Conservation (phyloP, 2,888 invertebrate species). For the Saturnia pavonia region DNA sequence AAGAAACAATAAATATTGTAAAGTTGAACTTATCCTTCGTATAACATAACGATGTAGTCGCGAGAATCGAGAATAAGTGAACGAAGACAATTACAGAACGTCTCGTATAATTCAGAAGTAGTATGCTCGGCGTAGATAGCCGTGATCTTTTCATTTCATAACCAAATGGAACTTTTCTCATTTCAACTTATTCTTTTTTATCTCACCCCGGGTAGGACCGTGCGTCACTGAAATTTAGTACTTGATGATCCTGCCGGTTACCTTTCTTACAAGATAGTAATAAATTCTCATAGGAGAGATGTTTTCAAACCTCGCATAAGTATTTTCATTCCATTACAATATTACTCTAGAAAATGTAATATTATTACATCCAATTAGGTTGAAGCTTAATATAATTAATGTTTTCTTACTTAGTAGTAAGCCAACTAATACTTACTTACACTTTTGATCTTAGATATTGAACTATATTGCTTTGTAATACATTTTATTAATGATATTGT, state of each 20-base stretch:
- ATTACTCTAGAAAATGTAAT: background rate
- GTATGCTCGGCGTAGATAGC: constrained; percentile 63
- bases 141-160: constrained; percentile 74
- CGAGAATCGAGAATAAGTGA: constrained; percentile 33
- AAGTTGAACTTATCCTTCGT: background rate
- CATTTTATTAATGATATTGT: too few relatives aligned
- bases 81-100: constrained; percentile 47
- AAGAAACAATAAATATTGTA: background rate
- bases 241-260: constrained; percentile 45
- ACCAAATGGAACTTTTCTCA: constrained; percentile 77
- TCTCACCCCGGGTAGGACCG: constrained; percentile 42
- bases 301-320: constrained; percentile 3
- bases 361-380: background rate
- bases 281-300: constrained; percentile 16
- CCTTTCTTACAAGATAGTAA: constrained; percentile 14
- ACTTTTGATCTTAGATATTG: too few relatives aligned
- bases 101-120: constrained; percentile 65
- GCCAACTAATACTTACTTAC: too few relatives aligned
- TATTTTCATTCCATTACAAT: background rate
- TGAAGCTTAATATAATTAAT: background rate
- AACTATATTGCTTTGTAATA: too few relatives aligned
- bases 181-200: constrained; percentile 73
- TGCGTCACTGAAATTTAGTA: constrained; percentile 50
- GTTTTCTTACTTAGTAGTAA: background rate
- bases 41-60: background rate